Evolutionary conservation across 2,113 vertebrate species (phyloP).

Genomic region (Motacilla tschutschensis): DNA sequence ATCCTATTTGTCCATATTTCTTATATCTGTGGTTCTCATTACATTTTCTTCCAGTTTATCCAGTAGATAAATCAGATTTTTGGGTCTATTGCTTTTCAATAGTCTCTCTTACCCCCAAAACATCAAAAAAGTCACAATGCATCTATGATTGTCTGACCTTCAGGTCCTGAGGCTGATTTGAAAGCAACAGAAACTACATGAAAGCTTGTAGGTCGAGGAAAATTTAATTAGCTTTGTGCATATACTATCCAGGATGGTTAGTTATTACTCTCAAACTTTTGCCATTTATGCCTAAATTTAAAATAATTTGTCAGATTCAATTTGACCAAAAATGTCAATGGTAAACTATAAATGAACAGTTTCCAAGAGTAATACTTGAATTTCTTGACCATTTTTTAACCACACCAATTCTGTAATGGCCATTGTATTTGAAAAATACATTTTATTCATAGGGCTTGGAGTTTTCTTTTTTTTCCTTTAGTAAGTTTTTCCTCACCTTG

Average conservation of each 20-base stretch:
- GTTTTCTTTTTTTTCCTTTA: background rate
- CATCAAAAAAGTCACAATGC: background rate
- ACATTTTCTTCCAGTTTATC: background rate
- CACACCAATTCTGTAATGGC: background rate
- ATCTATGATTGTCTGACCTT: background rate
- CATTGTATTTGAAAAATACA: background rate
- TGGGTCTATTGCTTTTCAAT: background rate
- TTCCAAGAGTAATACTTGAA: background rate
- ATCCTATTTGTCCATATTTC: background rate
- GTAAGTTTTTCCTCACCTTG: background rate
- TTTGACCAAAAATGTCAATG: background rate
- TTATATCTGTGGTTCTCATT: background rate
- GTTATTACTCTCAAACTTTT: background rate
- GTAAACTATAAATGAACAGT: fast-evolving
- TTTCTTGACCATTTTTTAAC: background rate
- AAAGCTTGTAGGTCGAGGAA: background rate
- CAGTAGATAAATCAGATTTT: slow-evolving; percentile 10
- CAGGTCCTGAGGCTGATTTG: background rate
- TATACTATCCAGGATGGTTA: background rate
- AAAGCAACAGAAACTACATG: background rate
- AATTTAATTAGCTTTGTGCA: background rate
- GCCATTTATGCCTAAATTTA: background rate
- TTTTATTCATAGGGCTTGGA: background rate
- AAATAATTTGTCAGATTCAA: background rate
- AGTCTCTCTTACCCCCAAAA: background rate